Conservation (phyloP, 1,140 invertebrate species). For the Cydia strobilella region DNA sequence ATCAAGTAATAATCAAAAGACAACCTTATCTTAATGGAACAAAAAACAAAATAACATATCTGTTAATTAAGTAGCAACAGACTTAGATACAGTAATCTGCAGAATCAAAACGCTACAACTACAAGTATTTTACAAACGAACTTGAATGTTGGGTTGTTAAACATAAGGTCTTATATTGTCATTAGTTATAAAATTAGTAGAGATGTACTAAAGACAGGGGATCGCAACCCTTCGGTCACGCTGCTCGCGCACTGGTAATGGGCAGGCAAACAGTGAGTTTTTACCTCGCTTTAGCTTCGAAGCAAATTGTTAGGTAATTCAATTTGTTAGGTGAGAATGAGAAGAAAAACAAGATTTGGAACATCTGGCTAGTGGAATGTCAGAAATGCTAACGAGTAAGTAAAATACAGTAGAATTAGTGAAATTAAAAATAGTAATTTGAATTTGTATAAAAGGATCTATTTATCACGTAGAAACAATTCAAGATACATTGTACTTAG, state of each 20-base stretch:
- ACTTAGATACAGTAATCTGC: constrained; percentile 1
- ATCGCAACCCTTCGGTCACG: constrained; percentile 65
- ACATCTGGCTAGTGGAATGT: constrained; percentile 40
- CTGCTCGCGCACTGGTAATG: constrained; percentile 61
- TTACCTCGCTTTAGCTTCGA: constrained; percentile 42
- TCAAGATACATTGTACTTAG: no score
- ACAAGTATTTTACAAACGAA: background rate
- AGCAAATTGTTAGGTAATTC: constrained; percentile 48
- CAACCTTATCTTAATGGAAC: constrained; percentile 38
- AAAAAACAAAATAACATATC: constrained; percentile 7
- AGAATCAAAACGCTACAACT: background rate
- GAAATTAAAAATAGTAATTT: no score
- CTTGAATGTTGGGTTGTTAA: background rate
- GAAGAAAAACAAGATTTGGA: constrained; percentile 38
- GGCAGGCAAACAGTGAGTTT: constrained; percentile 58
- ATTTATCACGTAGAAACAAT: no score
- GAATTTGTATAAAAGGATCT: no score
- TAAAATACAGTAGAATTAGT: background rate
- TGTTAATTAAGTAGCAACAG: constrained; percentile 15
- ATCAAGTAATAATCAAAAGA: constrained; percentile 26
- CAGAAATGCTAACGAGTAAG: background rate
- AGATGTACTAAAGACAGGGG: constrained; percentile 37
- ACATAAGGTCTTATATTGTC: constrained; percentile 31
- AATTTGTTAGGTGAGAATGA: constrained; percentile 47
- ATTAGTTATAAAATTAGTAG: constrained; percentile 34